Evolutionary conservation across 1,140 invertebrate species (phyloP).

Genomic region (Bilobella aurantiaca): DNA sequence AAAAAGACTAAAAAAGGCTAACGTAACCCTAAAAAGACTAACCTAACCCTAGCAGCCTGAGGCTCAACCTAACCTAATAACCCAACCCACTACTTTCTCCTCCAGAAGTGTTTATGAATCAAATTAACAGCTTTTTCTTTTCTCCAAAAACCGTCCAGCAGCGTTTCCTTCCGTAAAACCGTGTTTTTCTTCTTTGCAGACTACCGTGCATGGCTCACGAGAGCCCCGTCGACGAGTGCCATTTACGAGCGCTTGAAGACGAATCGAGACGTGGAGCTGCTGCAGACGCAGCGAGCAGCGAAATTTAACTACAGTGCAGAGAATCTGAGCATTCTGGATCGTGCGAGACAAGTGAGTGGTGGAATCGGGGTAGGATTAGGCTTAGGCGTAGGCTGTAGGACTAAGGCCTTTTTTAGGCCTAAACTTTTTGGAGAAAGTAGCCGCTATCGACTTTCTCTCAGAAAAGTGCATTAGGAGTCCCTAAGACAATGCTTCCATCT

Average conservation of each 20-base stretch:
- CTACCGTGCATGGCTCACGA: constrained; percentile 74
- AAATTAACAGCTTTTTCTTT: neutral
- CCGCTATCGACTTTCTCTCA: too few species aligned
- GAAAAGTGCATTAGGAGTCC: neutral
- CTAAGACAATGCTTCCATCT: neutral
- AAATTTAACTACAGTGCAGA: constrained; percentile 79
- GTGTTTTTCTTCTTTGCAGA: constrained; percentile 74
- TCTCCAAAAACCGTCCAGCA: too few species aligned
- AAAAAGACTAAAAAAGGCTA: too few species aligned
- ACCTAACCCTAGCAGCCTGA: too few species aligned
- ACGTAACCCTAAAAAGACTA: too few species aligned
- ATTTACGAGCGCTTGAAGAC: constrained; percentile 78
- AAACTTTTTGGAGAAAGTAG: too few species aligned
- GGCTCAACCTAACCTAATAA: too few species aligned
- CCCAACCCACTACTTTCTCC: neutral
- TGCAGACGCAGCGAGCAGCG: constrained; percentile 54
- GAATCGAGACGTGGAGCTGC: constrained; percentile 48
- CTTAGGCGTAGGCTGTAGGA: too few species aligned
- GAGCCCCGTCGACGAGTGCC: constrained; percentile 81
- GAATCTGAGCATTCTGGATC: constrained; percentile 53
- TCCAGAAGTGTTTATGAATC: neutral
- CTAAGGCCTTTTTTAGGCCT: too few species aligned
- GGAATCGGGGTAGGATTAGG: too few species aligned
- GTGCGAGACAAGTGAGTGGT: constrained; percentile 43
- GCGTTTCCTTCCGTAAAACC: too few species aligned